Evolutionary conservation across 2,113 vertebrate genomes (phyloP), one percentile per base, ranked within the genome.

Genomic region (Peucedramus taeniatus): DNA sequence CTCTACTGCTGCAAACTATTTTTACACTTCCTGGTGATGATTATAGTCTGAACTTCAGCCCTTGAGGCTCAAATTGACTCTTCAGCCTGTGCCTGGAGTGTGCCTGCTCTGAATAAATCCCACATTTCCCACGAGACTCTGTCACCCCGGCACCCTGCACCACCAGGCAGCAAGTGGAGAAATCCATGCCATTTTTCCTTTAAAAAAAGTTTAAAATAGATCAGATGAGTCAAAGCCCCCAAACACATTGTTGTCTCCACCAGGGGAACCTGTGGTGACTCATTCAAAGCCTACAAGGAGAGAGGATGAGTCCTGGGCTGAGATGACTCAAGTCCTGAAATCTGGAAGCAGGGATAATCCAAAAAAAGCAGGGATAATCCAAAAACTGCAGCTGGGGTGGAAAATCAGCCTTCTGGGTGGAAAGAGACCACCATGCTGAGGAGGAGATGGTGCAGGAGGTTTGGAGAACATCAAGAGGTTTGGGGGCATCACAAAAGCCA

Each of bases 401-500:
- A 87, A 93, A 84, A 91, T 50, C 16, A 45, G 1, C 50, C 35
- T 60, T 4, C 9, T 56, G 45, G 15, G 22, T 35, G 45, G 72
- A 64, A 24, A 54, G 12, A 22, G 10, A 8, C n/a, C n/a, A n/a
- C n/a, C 3, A 13, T 8, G 1, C 14, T 47, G 50, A 28, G 8
- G 22, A 53, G 33, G 20, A 80, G 7, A 8, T 7, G 10, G 18
- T 1, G 7, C 1, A 0, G 8, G 26, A n/a, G 9, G 15, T 35
- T 30, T 40, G 14, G 42, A 64, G 53, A 64, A 17, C 0, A 0
- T 3, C 27, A 18, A 31, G 26, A 42, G 15, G 19, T 33, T 31
- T 40, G 13, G 44, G 47, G 53, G 14, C 17, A 26, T 18, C 1
- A 0, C 42, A 64, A 0, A 1, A 33, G 22, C 15, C 0, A n/a